Percentiles rank a stretch among this genome's conserved stretches.
phyloP scores from a whole-genome alignment of 2,113 vertebrate species.

The Pluvialis apricaria region DNA sequence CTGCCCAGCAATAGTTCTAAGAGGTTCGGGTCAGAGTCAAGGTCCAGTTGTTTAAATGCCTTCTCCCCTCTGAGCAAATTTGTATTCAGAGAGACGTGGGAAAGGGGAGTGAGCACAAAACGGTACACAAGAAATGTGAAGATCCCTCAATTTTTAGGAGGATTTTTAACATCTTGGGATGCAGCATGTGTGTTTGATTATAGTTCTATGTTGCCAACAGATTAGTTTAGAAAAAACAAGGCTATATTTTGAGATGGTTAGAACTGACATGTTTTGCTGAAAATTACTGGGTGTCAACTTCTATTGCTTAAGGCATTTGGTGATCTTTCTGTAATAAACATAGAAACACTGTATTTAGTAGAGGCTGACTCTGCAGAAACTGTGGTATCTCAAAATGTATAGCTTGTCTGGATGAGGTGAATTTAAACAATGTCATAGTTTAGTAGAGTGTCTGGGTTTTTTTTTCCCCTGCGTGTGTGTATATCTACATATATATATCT shows the following conservation, averaged over 20 bases:
- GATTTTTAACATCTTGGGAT: background rate
- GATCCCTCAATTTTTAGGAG: background rate
- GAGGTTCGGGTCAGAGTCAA: background rate
- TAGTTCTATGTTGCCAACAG: background rate
- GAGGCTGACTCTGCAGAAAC: background rate
- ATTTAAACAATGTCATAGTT: background rate
- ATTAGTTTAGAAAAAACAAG: background rate
- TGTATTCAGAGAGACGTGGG: background rate
- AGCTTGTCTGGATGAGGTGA: background rate
- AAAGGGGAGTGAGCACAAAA: background rate
- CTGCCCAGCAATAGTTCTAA: background rate
- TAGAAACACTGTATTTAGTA: background rate
- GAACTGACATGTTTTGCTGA: background rate
- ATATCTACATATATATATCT: too few relatives aligned
- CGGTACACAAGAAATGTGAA: background rate
- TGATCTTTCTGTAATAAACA: background rate
- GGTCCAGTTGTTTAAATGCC: background rate
- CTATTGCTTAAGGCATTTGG: background rate
- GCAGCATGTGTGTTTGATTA: background rate
- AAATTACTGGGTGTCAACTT: background rate
- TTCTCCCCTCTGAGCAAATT: background rate
- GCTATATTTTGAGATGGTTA: background rate
- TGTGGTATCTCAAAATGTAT: background rate
- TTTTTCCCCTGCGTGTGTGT: rapidly evolving
- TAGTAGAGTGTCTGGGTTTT: background rate